phyloP scores from a whole-genome alignment of 2,797 vertebrate species.

The Triplophysa yarkandensis region DNA sequence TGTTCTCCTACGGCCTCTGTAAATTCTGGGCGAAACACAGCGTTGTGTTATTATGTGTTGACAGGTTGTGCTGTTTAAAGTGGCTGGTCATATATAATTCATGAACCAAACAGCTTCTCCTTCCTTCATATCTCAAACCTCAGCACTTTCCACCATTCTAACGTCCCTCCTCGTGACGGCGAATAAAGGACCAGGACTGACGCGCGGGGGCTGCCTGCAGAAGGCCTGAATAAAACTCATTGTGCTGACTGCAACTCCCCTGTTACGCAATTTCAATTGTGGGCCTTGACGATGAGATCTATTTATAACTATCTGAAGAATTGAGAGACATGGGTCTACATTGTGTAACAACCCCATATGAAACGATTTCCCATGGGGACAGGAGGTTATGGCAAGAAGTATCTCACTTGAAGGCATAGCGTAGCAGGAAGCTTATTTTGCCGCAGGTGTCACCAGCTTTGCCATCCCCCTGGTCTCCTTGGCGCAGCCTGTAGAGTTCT shows the following conservation, averaged over 20 bases:
- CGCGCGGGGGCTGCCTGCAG: conserved; percentile 42
- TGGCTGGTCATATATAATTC: conserved; percentile 76
- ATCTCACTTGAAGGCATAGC: conserved; percentile 85
- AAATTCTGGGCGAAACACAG: conserved; percentile 61
- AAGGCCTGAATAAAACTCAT: conserved; percentile 44
- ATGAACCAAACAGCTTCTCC: conserved; percentile 66
- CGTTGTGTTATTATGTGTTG: conserved; percentile 71
- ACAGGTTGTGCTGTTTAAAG: conserved; percentile 74
- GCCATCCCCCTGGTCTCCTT: conserved; percentile 76
- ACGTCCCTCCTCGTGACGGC: conserved; percentile 64
- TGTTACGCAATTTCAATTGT: conserved; percentile 32
- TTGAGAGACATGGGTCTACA: conserved; percentile 38
- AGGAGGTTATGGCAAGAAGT: conserved; percentile 3
- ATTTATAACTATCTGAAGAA: conserved; percentile 42
- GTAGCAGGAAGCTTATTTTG: conserved; percentile 89
- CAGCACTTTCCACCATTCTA: conserved; percentile 73
- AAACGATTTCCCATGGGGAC: conserved; percentile 2
- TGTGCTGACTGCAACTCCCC: conserved; percentile 33
- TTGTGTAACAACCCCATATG: background rate
- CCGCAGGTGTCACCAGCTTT: conserved; percentile 81
- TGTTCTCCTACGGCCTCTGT: conserved; percentile 52
- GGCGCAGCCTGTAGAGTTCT: conserved; percentile 84
- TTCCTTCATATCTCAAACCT: conserved; percentile 73
- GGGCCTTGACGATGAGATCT: conserved; percentile 27
- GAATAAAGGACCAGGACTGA: conserved; percentile 60